Conservation (phyloP, 2,113 vertebrate species). For the Datnioides undecimradiatus region DNA sequence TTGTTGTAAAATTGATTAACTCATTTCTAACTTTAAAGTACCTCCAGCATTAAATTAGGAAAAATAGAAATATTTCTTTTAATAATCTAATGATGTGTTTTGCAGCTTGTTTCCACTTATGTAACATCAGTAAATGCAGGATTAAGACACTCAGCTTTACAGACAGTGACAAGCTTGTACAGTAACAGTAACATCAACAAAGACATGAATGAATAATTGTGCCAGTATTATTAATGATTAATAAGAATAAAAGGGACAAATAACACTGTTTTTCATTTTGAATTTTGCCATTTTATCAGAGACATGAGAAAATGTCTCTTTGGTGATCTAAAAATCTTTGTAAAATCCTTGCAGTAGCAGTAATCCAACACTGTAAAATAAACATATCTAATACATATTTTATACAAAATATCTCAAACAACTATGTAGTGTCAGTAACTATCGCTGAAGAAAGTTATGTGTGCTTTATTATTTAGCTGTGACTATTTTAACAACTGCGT, state of each 20-base stretch:
- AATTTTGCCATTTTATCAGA: neutral
- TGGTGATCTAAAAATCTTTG: neutral
- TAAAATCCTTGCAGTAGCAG: neutral
- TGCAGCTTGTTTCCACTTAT: neutral
- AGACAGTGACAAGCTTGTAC: neutral
- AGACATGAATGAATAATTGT: neutral
- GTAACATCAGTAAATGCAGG: neutral
- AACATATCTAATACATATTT: constrained; percentile 21
- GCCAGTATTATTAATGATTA: neutral
- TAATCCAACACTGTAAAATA: constrained; percentile 2
- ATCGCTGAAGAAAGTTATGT: neutral
- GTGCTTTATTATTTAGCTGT: neutral
- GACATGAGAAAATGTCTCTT: neutral
- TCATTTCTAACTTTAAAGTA: no score
- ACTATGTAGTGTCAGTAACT: neutral
- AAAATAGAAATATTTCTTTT: no score
- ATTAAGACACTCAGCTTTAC: neutral
- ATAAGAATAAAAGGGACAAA: neutral
- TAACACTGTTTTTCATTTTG: neutral
- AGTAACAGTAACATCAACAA: neutral
- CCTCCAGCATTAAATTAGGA: no score
- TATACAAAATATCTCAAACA: neutral
- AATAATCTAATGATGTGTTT: no score
- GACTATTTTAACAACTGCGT: neutral
- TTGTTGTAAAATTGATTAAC: no score